These are phyloP conservation scores for Apeltes quadracus DNA, from an alignment of 2,113 vertebrate species.

Conservation along the genomic window DNA sequence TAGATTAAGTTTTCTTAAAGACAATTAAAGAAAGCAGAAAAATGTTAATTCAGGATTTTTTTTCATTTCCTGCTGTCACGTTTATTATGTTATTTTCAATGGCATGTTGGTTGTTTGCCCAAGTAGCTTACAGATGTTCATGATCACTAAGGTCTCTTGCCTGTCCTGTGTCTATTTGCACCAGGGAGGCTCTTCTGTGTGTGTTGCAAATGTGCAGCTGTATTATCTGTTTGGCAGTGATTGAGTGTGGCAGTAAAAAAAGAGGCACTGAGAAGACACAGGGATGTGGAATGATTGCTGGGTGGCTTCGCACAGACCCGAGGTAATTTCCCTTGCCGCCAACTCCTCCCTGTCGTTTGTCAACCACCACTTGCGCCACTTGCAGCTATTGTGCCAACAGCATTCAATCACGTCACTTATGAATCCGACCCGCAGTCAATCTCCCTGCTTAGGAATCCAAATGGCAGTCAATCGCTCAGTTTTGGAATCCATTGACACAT, in stretches of 20 bases:
- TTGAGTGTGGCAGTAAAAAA: conserved; percentile 75
- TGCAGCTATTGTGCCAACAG: conserved; percentile 78
- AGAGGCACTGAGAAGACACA: conserved; percentile 64
- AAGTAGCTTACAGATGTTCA: conserved; percentile 47
- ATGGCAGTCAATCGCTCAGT: conserved; percentile 70
- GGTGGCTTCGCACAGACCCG: conserved; percentile 62
- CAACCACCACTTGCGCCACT: conserved; percentile 71
- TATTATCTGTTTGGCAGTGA: conserved; percentile 73
- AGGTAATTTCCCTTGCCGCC: conserved; percentile 77
- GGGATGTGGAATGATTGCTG: conserved; percentile 74
- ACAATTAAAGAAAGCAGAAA: conserved; percentile 57
- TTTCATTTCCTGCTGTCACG: conserved; percentile 42
- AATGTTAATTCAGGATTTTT: conserved; percentile 49
- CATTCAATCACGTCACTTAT: conserved; percentile 76
- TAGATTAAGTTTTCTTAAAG: conserved; percentile 60
- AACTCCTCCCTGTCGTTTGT: conserved; percentile 72
- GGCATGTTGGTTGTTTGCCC: conserved; percentile 11
- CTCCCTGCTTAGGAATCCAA: conserved; percentile 73
- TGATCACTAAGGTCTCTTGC: conserved; percentile 51
- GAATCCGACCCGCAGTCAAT: conserved; percentile 69
- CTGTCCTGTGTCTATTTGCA: conserved; percentile 38
- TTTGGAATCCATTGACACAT: conserved; percentile 66
- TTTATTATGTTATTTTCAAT: conserved; percentile 53
- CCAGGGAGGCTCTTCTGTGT: conserved; percentile 38
- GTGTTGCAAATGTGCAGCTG: conserved; percentile 37